Base-by-base conservation (phyloP, 2,888 invertebrate species). In the Patella pellucida region DNA sequence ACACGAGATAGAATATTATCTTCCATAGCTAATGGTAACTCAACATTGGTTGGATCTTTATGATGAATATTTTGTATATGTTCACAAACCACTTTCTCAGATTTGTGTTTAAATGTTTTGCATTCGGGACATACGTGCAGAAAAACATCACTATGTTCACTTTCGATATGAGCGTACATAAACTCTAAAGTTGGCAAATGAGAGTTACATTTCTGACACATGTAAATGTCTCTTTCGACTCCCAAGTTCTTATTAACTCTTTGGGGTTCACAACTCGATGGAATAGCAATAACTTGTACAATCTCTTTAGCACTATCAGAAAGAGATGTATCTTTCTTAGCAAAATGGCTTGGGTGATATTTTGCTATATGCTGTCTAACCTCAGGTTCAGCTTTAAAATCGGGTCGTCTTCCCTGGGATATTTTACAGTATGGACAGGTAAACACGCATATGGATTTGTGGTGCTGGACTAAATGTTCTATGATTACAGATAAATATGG, bases 381-480 rank as follows among this genome's bases (percentile, higher is more conserved):
- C 74, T 84, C 77, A 11, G 84, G 82, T 76, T 87, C 86, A 1
- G 81, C 83, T 56, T 82, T 82, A 56, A 85, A 86, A 74, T 85
- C 83, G 67, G 81, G 79, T 31, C 83, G 79, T 67, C 83, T 52
- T 14, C 82, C 83, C 72, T 83, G 82, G 52, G 82, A 77, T 68
- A 85, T 82, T 69, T 83, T 78, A 74, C 87, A 87, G 78, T 85
- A 87, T 12, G 87, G 87, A 69, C 87, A 87, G 72, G 85, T 79
- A 74, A 87, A 87, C 54, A 86, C 77, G 52, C 82, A 73, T 71
- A 87, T 86, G 52, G 85, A 84, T 71, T 79, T 83, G 72, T 87
- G 87, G 41, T 81, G 76, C n/a, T 82, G 79, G 69, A 85, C 79
- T 72, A 87, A 77, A 78, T 87, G 87, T 62, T 84, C 84, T 9